phyloP scores from a whole-genome alignment of 2,113 vertebrate species.

The Hylia prasina region DNA sequence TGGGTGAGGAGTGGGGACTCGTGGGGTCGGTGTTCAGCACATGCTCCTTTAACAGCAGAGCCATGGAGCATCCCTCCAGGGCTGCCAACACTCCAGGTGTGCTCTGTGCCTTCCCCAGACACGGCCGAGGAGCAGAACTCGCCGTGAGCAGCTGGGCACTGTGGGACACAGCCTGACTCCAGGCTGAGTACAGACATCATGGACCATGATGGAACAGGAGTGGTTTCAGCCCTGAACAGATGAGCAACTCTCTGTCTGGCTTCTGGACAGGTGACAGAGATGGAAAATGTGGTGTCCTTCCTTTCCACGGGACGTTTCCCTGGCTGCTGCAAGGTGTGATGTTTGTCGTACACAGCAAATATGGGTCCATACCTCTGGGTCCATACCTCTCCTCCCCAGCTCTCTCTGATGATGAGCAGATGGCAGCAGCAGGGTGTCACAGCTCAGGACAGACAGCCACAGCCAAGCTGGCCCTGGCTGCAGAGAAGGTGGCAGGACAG shows the following conservation, averaged over 20 bases:
- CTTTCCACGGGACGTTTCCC: background rate
- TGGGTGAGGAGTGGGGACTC: background rate
- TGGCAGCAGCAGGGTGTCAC: background rate
- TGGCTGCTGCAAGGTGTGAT: background rate
- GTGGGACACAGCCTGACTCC: rapidly evolving
- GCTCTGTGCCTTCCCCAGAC: background rate
- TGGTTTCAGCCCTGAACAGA: background rate
- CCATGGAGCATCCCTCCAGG: background rate
- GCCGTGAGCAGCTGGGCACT: background rate
- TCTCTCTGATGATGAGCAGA: background rate
- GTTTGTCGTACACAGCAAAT: background rate
- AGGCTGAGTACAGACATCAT: background rate
- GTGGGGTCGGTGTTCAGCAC: rapidly evolving
- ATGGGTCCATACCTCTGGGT: background rate
- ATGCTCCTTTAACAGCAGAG: background rate
- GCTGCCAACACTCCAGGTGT: background rate
- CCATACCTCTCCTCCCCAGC: rapidly evolving
- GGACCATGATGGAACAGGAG: rapidly evolving
- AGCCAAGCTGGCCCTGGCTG: background rate
- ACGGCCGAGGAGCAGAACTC: background rate
- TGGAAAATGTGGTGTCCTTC: background rate
- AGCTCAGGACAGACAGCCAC: background rate
- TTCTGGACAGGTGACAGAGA: background rate
- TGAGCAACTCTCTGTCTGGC: background rate
- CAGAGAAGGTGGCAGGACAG: background rate